Evolutionary conservation across 2,888 invertebrate species (phyloP).

Genomic region (Hyposoter didymator): DNA sequence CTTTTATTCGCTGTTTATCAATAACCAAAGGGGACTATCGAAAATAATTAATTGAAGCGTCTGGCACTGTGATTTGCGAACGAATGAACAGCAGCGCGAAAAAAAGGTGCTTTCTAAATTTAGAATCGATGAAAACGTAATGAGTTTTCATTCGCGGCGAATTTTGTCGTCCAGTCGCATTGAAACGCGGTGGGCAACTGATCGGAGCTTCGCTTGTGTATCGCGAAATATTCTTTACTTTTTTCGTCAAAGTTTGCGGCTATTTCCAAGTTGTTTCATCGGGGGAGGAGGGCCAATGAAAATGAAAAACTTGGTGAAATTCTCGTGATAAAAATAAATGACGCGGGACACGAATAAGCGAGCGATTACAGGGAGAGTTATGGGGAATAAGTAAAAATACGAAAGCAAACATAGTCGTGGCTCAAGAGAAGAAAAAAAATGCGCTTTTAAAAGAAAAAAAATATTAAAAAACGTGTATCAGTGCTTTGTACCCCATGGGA

Average conservation of each 20-base stretch:
- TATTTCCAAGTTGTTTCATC: not conserved
- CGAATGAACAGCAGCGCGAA: not conserved
- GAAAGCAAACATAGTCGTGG: not conserved
- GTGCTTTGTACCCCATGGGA: constrained; percentile 7
- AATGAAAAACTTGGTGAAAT: not conserved
- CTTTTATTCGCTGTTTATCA: not conserved
- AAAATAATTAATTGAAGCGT: not conserved
- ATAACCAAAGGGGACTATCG: not conserved
- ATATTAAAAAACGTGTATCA: constrained; percentile 11
- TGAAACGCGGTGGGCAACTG: not conserved
- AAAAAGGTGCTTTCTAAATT: not conserved
- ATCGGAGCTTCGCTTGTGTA: not conserved
- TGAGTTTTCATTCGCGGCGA: not conserved
- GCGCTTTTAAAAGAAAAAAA: not conserved
- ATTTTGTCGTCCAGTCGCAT: not conserved
- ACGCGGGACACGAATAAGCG: constrained; percentile 23
- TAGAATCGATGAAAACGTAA: not conserved
- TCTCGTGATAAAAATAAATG: constrained; percentile 17
- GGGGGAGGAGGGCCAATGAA: not conserved
- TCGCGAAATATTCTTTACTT: not conserved
- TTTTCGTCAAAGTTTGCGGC: not conserved
- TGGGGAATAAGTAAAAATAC: not conserved
- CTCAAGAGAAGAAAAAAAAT: not conserved
- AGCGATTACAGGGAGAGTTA: not conserved
- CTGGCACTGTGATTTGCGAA: not conserved